Conservation (phyloP, 2,113 vertebrate genomes). For the Chiloscyllium plagiosum region DNA sequence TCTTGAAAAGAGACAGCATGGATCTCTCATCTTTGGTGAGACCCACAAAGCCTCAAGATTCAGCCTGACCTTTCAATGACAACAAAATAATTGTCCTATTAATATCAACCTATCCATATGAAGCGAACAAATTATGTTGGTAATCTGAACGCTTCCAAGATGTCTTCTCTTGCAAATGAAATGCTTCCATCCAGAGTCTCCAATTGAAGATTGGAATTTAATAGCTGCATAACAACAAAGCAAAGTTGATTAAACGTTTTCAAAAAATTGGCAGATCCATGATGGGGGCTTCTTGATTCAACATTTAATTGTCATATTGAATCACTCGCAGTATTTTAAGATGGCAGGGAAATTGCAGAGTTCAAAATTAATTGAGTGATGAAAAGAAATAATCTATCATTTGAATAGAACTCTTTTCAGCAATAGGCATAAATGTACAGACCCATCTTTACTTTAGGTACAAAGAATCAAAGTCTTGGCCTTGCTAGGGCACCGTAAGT, state of each 20-base stretch:
- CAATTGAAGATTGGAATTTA: neutral
- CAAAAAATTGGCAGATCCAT: neutral
- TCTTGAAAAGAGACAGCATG: too few relatives aligned
- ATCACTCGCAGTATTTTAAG: neutral
- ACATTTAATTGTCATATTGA: neutral
- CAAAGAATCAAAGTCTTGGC: neutral
- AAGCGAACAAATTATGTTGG: neutral
- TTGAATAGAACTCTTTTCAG: neutral
- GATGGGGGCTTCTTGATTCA: neutral
- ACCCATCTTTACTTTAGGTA: neutral
- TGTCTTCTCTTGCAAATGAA: neutral
- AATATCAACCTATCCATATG: neutral
- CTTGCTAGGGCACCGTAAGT: neutral
- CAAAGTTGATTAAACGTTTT: neutral
- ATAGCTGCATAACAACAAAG: neutral
- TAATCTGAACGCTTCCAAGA: neutral
- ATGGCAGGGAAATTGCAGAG: neutral
- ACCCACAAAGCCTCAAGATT: too few relatives aligned
- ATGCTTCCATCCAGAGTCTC: neutral
- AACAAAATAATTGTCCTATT: slow-evolving; percentile 13
- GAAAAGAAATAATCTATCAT: neutral
- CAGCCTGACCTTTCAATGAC: neutral
- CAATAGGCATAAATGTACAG: neutral
- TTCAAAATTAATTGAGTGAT: neutral
- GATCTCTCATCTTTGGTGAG: too few relatives aligned